Percentiles rank a stretch among this genome's conserved stretches.
Conservation (phyloP, 1,140 invertebrate species). For the Chlorops oryzae region DNA sequence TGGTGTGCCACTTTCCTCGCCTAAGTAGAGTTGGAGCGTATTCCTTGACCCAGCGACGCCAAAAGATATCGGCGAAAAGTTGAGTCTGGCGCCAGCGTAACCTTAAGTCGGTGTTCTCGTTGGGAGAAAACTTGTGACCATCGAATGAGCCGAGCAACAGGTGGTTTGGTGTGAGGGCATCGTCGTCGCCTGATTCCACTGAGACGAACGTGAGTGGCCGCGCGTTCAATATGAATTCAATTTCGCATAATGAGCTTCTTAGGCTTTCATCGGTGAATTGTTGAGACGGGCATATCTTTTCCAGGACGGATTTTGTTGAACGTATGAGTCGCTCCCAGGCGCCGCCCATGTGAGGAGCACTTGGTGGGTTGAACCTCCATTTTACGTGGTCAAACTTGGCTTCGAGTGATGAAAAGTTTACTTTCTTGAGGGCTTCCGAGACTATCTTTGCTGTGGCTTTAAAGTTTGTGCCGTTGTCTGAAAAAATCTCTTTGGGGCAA, state of each 20-base stretch:
- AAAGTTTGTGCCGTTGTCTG: no score
- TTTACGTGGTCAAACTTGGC: neutral
- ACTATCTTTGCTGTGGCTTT: no score
- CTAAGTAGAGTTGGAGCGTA: neutral
- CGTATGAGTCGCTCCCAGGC: neutral
- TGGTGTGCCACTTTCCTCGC: neutral
- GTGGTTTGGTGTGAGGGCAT: constrained; percentile 28
- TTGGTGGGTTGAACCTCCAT: neutral
- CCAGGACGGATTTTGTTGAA: neutral
- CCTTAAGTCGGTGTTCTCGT: neutral
- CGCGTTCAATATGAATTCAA: neutral
- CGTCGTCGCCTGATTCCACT: constrained; percentile 3
- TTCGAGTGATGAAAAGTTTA: no score
- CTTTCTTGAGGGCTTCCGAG: no score
- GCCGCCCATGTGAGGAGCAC: no score
- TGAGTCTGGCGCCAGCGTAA: no score
- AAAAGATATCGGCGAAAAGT: constrained; percentile 1
- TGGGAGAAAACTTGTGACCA: no score
- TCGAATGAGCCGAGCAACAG: constrained; percentile 29
- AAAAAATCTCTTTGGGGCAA: no score
- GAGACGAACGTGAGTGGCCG: constrained; percentile 10
- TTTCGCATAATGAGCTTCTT: neutral
- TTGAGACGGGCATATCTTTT: neutral
- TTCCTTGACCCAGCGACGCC: no score
- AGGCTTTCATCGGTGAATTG: neutral